phyloP scores from a whole-genome alignment of 2,797 vertebrate species.

The Schizothorax lantsangensis region DNA sequence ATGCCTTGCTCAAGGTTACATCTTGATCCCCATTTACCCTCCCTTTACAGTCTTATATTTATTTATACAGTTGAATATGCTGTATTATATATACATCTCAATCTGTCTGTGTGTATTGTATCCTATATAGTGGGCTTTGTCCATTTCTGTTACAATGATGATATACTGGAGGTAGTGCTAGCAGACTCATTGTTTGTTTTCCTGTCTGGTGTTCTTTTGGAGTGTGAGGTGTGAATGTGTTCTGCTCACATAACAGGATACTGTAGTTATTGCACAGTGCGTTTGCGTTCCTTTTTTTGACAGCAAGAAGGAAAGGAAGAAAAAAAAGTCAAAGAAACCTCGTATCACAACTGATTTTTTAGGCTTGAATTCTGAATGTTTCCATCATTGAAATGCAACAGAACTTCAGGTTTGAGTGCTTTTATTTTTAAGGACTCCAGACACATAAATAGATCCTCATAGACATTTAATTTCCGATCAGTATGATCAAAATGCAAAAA shows the following conservation, averaged over 20 bases:
- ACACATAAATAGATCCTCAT: not conserved
- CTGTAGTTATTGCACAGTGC: not conserved
- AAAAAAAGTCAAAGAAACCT: not conserved
- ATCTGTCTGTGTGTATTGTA: not conserved
- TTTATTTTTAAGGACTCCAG: not conserved
- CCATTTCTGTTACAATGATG: not conserved
- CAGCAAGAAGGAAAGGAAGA: not conserved
- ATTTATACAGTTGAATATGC: not conserved
- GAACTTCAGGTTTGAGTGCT: not conserved
- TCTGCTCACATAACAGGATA: constrained; percentile 35
- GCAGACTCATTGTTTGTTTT: constrained; percentile 29
- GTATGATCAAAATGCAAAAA: constrained; percentile 28
- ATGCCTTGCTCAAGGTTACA: not conserved
- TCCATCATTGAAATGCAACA: not conserved
- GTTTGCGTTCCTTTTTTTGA: constrained; percentile 13
- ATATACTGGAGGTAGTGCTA: not conserved
- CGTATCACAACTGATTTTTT: not conserved
- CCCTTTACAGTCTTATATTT: not conserved
- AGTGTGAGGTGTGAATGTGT: constrained; percentile 4
- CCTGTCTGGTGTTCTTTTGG: constrained; percentile 4
- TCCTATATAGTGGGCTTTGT: not conserved
- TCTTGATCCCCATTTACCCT: not conserved
- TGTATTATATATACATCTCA: not conserved
- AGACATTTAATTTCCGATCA: constrained; percentile 11
- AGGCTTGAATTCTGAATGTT: not conserved